Percentiles rank a stretch among this genome's conserved stretches.
Evolutionary conservation across 2,113 vertebrate species (phyloP).

Genomic region (Hiodon alosoides): DNA sequence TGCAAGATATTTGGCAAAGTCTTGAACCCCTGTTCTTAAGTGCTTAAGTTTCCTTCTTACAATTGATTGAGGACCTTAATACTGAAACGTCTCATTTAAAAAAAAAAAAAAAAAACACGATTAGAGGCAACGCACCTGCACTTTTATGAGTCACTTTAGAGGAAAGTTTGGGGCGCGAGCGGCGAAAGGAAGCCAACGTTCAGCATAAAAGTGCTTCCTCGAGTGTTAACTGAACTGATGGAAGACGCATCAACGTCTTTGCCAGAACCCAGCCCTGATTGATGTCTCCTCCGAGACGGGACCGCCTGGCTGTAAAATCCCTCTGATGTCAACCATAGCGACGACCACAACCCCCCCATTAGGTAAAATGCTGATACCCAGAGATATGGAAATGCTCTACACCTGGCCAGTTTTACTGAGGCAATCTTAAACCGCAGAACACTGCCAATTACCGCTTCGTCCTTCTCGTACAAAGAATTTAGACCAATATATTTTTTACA

Average conservation of each 20-base stretch:
- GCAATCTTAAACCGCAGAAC: background rate
- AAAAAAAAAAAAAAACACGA: background rate
- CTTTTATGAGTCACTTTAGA: background rate
- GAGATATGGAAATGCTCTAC: constrained; percentile 5
- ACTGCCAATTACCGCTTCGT: background rate
- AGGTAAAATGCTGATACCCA: constrained; percentile 30
- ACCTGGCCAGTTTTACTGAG: background rate
- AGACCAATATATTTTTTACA: too few relatives aligned
- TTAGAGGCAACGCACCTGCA: background rate
- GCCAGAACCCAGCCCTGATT: background rate
- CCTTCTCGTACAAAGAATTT: background rate
- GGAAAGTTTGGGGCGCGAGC: background rate
- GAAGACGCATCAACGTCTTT: background rate
- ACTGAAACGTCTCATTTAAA: background rate
- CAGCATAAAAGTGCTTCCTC: background rate
- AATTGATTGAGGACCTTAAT: background rate
- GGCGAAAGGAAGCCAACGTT: too few relatives aligned
- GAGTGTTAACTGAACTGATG: background rate
- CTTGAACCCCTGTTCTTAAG: constrained; percentile 16
- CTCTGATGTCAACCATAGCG: constrained; percentile 21
- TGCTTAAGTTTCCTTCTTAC: background rate
- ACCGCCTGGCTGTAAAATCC: constrained; percentile 32
- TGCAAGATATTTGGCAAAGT: constrained; percentile 4
- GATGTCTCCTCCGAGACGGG: constrained; percentile 26
- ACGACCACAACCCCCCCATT: constrained; percentile 24